Base-by-base conservation (phyloP, 2,113 vertebrate genomes). In the Corythaixoides concolor region DNA sequence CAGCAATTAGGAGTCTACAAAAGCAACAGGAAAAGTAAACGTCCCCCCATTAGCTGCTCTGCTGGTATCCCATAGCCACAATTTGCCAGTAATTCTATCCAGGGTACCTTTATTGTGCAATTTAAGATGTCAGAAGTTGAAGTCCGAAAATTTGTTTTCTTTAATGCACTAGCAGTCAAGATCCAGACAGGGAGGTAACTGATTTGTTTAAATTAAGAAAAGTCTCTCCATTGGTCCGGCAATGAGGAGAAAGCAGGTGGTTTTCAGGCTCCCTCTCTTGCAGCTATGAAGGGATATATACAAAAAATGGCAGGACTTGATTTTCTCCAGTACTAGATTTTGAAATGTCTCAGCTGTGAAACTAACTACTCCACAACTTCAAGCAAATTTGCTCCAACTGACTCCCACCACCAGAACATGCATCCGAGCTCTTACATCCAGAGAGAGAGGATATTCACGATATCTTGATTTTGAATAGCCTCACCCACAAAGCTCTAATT, bases 1-100 rank as follows among this genome's bases (percentile, higher is more conserved):
- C n/a, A 56, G 53, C 32, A 18, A 75, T 19, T 23, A 22, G 23
- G 55, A 68, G 41, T 50, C 35, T 58, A 43, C 22, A 49, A 58
- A 56, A 45, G 43, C 55, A 56, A 50, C 4, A 69, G 6, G 33
- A 22, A 39, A 62, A 82, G 26, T 15, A 30, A 32, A 41, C 12
- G 27, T 43, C 30, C 33, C 45, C 53, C 33, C 45, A 12, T 30
- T 37, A 68, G 67, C 39, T 77, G 39, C 24, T 45, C 39, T 69
- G 8, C 7, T 55, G 15, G 5, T 55, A 64, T 12, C 17, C 24
- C 30, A 23, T 1, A 39, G 30, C 10, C 50, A 26, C 0, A 0
- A 30, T 59, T 55, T 32, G 27, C 30, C 32, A 55, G 43, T 24
- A 53, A 32, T 41, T 79, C 56, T 60, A 24, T 55, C 49, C 72